Evolutionary conservation across 2,113 vertebrate species (phyloP).

Genomic region (Montifringilla adamsi): DNA sequence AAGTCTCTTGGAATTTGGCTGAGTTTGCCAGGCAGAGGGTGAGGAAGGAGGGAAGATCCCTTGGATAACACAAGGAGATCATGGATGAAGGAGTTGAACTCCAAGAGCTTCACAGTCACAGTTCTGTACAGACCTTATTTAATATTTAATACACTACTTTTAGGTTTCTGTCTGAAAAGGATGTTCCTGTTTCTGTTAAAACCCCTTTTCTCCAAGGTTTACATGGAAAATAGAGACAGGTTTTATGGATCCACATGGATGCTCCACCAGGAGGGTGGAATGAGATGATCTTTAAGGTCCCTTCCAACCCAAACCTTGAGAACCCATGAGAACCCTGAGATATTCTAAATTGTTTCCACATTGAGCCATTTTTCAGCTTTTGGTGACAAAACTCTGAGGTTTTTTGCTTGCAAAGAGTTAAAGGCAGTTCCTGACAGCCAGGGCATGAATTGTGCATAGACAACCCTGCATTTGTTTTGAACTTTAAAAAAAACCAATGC

Average conservation of each 20-base stretch:
- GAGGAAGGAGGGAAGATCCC: neutral
- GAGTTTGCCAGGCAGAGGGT: neutral
- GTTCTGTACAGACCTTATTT: neutral
- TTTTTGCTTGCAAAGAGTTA: conserved; percentile 47
- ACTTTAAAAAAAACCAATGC: conserved; percentile 35
- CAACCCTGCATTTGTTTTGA: conserved; percentile 62
- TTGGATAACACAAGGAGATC: neutral
- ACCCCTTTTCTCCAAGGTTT: neutral
- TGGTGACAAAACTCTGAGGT: neutral
- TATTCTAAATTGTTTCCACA: neutral
- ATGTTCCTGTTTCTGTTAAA: neutral
- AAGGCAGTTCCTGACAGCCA: neutral
- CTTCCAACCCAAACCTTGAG: neutral
- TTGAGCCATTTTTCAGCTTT: neutral
- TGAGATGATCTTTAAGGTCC: neutral
- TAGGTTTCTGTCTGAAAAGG: neutral
- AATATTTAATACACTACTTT: neutral
- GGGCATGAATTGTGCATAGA: neutral
- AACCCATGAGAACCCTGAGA: neutral
- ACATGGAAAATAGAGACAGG: fast-evolving
- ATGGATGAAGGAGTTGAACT: neutral
- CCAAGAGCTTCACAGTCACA: neutral
- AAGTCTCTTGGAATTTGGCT: neutral
- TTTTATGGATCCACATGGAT: fast-evolving
- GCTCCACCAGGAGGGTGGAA: neutral